Evolutionary conservation across 2,113 vertebrate genomes (phyloP).

Genomic region (Python bivittatus): DNA sequence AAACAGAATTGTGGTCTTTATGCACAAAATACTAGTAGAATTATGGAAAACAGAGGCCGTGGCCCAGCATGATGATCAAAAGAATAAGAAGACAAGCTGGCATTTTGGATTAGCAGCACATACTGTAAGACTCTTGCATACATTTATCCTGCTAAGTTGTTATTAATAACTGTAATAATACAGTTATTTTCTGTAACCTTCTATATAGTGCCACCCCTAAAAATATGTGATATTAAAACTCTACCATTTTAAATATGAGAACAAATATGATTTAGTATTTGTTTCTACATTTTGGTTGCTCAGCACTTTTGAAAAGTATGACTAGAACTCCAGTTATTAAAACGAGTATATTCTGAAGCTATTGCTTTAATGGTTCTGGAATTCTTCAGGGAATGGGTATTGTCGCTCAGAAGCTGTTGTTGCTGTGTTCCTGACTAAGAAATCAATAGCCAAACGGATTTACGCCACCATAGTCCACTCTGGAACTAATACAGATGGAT

Average conservation of each 20-base stretch:
- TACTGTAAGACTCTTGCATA: neutral
- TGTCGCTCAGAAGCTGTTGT: slow-evolving; percentile 94
- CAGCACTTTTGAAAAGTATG: neutral
- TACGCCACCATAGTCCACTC: slow-evolving; percentile 91
- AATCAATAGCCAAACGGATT: slow-evolving; percentile 83
- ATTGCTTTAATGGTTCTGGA: neutral
- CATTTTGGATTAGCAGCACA: neutral
- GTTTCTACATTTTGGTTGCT: neutral
- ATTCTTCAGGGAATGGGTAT: slow-evolving; percentile 85
- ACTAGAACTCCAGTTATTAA: neutral
- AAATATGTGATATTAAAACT: neutral
- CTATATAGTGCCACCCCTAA: neutral
- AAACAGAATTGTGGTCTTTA: neutral
- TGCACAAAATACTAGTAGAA: neutral
- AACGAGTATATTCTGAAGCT: neutral
- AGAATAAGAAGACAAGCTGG: neutral
- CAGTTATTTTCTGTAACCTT: neutral
- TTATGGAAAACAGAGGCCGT: neutral
- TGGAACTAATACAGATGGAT: slow-evolving; percentile 93
- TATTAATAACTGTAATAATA: no score
- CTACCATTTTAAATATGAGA: neutral
- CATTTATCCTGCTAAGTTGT: neutral
- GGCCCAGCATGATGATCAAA: neutral
- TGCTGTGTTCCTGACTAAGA: slow-evolving; percentile 84
- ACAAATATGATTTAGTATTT: neutral